Base-by-base conservation (phyloP, 2,113 vertebrate genomes). In the Cynopterus brachyotis region DNA sequence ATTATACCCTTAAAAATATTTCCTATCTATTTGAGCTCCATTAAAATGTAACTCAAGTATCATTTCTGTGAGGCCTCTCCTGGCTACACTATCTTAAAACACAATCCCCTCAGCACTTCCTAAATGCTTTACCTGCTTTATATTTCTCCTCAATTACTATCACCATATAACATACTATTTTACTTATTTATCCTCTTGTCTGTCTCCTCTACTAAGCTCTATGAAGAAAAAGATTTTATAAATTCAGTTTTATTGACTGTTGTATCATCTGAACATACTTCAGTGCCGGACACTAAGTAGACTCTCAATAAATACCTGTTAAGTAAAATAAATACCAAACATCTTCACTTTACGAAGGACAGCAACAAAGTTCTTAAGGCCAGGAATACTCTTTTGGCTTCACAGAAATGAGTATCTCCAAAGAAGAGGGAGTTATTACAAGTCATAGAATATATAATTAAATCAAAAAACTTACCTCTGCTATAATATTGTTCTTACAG, bases 391-490 rank as follows among this genome's bases (percentile, higher is more conserved):
- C 37, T 89, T 53, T 32, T 66, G 16, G 16, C 0, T 91, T 91
- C 76, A 57, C 1, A 79, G 60, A 91, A 81, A 75, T n/a, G 3
- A 87, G 17, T 22, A 42, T 0, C 19, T 67, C 20, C 76, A 62
- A 90, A 94, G 13, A 85, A 73, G 45, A 59, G 10, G 9, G 22
- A 81, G 55, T 89, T 22, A 55, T 35, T 50, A 66, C 30, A 78
- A 75, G 50, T 19, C 42, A 96, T 0, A 73, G 28, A 80, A 53
- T 57, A 79, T 5, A 64, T 26, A 60, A 67, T 13, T 42, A 94
- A 78, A 91, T 69, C 6, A 82, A 55, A 88, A 62, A 67, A 70
- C 9, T 73, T 67, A 40, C 99, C 99, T 99, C 99, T 99, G 98
- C 99, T 99, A 8, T 17, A 60, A 91, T 16, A 83, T 3, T 81